These are phyloP conservation scores for Halcyon leucocephala DNA, from an alignment of 2,797 vertebrate genomes.

Conservation along the genomic window DNA sequence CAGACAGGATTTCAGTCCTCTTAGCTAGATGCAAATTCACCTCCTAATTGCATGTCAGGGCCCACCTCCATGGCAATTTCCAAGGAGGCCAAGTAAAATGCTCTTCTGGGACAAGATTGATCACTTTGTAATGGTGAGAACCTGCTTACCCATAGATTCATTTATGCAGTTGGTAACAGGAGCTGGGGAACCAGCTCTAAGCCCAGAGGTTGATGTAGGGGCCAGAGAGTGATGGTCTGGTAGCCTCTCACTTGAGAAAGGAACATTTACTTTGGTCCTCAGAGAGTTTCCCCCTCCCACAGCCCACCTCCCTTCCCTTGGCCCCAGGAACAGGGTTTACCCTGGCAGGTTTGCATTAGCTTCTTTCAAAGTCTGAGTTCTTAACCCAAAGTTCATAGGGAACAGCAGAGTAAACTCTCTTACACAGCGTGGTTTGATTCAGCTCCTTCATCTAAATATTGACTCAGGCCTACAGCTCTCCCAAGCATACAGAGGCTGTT, in stretches of 20 bases:
- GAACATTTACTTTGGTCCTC: neutral
- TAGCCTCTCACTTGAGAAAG: neutral
- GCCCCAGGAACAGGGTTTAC: neutral
- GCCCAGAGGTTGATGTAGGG: neutral
- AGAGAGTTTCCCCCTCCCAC: neutral
- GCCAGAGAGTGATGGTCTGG: neutral
- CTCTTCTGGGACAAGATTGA: neutral
- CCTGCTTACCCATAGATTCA: neutral
- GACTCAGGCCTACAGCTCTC: constrained; percentile 40
- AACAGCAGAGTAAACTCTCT: constrained; percentile 17
- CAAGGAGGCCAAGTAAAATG: neutral
- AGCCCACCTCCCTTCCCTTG: neutral
- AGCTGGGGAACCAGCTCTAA: neutral
- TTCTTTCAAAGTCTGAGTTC: neutral
- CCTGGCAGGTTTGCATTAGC: neutral
- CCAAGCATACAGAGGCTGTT: constrained; percentile 55
- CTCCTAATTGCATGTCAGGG: neutral
- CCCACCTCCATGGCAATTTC: neutral
- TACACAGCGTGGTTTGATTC: neutral
- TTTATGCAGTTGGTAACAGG: rapidly evolving
- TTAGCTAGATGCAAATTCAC: neutral
- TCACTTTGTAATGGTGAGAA: neutral
- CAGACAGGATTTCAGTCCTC: neutral
- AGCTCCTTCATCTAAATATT: constrained; percentile 51
- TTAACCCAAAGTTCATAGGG: neutral